Base-by-base conservation (phyloP, 2,888 invertebrate genomes). In the Ctenicera cuprea region DNA sequence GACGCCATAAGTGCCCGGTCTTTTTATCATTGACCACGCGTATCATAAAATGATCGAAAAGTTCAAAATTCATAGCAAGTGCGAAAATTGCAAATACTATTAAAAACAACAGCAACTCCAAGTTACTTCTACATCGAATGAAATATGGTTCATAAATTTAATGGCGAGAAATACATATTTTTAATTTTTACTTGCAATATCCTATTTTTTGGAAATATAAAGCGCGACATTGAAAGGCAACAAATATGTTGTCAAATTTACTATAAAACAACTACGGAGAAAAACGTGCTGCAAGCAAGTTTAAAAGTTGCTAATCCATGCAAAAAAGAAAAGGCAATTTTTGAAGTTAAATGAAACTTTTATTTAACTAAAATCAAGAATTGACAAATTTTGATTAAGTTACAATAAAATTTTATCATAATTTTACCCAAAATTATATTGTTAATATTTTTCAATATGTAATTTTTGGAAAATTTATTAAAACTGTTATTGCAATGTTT, bases 61-160 rank as follows among this genome's bases (percentile, higher is more conserved):
- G n/a, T n/a, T n/a, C n/a, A n/a, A n/a, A n/a, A n/a, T n/a, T n/a
- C n/a, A n/a, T n/a, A n/a, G n/a, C n/a, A n/a, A n/a, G n/a, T n/a
- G n/a, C n/a, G n/a, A n/a, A n/a, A n/a, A n/a, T n/a, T n/a, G n/a
- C n/a, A n/a, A n/a, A n/a, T n/a, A n/a, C n/a, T n/a, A n/a, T n/a
- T n/a, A n/a, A n/a, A n/a, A n/a, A n/a, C n/a, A n/a, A n/a, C n/a
- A n/a, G n/a, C n/a, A n/a, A n/a, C n/a, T n/a, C 30, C 7, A 9
- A 16, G 38, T 38, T 22, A 22, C 26, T n/a, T 67, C 18, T 41
- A 9, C 16, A 1, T 9, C 41, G 3, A 41, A 43, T 0, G 57
- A 67, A 22, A 14, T 54, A 12, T 54, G n/a, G 8, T 33, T 67
- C n/a, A n/a, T 5, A 37, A 22, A 0, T 26, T 67, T 14, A n/a